phyloP scores from a whole-genome alignment of 2,797 vertebrate species.

The Masticophis lateralis region DNA sequence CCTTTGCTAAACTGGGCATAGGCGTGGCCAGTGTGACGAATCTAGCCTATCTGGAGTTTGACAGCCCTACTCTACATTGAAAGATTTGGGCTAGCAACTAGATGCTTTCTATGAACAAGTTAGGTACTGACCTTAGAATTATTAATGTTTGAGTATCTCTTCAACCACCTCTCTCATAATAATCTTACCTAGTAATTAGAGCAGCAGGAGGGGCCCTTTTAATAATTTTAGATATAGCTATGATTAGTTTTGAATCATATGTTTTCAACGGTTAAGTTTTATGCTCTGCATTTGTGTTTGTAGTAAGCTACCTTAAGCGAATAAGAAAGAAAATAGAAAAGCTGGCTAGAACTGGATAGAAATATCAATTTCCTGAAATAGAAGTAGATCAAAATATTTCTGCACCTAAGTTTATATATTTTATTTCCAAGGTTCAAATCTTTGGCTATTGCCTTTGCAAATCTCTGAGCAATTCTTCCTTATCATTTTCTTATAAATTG shows the following conservation, averaged over 20 bases:
- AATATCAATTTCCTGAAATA: not conserved
- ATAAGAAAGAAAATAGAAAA: not conserved
- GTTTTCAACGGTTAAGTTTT: not conserved
- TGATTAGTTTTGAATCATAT: not conserved
- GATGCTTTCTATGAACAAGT: not conserved
- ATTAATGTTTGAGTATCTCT: not conserved
- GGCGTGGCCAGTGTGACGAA: no score
- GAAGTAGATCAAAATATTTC: not conserved
- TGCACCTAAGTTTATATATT: not conserved
- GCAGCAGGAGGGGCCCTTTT: not conserved
- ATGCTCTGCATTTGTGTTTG: not conserved
- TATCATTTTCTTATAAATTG: not conserved
- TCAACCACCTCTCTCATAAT: not conserved
- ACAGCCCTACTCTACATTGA: not conserved
- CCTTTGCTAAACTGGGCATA: no score
- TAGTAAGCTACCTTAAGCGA: not conserved
- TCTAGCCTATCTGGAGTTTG: no score
- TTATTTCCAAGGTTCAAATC: not conserved
- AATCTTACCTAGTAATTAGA: not conserved
- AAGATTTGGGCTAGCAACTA: not conserved
- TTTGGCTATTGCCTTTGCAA: not conserved
- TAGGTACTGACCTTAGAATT: not conserved
- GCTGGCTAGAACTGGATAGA: not conserved
- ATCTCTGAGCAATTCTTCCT: not conserved
- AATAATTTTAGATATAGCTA: not conserved